Evolutionary conservation across 1,140 invertebrate species (phyloP).

Genomic region (Vanessa tameamea): DNA sequence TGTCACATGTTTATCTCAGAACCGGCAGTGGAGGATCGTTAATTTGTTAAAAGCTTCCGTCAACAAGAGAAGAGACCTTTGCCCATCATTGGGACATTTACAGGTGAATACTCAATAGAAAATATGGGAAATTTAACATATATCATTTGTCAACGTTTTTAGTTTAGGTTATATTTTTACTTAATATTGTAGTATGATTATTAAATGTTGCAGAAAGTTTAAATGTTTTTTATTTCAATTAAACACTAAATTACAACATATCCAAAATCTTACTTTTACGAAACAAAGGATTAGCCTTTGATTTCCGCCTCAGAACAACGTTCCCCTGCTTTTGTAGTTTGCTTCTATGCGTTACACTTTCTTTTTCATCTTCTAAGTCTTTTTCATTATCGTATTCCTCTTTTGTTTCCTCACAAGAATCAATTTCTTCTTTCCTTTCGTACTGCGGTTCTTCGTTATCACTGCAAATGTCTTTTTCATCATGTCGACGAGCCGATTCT

Average conservation of each 20-base stretch:
- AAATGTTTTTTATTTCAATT: background rate
- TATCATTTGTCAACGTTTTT: no score
- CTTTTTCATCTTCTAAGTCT: constrained; percentile 53
- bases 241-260: background rate
- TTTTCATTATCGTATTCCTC: constrained; percentile 66
- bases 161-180: no score
- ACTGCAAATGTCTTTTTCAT: constrained; percentile 86
- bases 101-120: no score
- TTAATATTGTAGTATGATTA: no score
- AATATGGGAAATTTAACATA: no score
- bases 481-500: constrained; percentile 85
- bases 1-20: no score
- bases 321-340: constrained; percentile 79
- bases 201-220: background rate
- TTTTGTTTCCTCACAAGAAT: constrained; percentile 65
- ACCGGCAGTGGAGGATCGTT: no score
- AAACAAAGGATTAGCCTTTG: constrained; percentile 84
- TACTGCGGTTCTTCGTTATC: constrained; percentile 78
- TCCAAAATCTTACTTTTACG: constrained; percentile 83
- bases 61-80: no score
- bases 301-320: constrained; percentile 84
- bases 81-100: no score
- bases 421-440: constrained; percentile 40
- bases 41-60: no score
- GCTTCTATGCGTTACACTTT: constrained; percentile 51